phyloP scores from a whole-genome alignment of 2,888 invertebrate species.

The Apodemia hepburni region DNA sequence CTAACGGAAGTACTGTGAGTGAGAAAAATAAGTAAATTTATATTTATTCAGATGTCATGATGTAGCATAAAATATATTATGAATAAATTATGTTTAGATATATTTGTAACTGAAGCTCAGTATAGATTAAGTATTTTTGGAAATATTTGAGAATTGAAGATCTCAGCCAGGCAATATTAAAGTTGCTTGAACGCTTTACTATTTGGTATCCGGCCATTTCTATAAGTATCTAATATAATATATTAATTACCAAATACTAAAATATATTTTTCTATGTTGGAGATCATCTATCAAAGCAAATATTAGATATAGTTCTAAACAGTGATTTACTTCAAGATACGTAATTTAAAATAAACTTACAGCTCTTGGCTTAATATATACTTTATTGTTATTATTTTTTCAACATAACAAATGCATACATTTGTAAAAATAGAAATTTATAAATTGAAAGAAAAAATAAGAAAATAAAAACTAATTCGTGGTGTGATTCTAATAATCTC shows the following conservation, averaged over 20 bases:
- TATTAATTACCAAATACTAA: neutral
- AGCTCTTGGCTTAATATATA: too few species aligned
- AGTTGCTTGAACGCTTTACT: neutral
- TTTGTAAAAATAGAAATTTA: too few species aligned
- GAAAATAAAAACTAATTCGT: too few species aligned
- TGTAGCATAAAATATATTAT: neutral
- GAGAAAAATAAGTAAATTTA: constrained; percentile 40
- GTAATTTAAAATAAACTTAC: too few species aligned
- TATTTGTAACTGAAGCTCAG: too few species aligned
- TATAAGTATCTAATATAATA: neutral
- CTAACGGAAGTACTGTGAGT: constrained; percentile 33
- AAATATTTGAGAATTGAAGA: neutral
- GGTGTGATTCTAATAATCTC: too few species aligned
- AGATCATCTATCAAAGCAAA: neutral
- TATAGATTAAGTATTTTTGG: neutral
- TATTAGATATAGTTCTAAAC: neutral
- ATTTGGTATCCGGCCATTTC: neutral
- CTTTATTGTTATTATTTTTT: too few species aligned
- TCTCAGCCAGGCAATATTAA: neutral
- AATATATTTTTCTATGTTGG: neutral
- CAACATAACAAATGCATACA: too few species aligned
- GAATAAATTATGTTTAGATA: too few species aligned
- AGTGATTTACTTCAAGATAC: neutral
- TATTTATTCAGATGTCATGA: neutral
- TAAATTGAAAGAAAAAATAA: too few species aligned